A percentile compares a stretch with the other conserved stretches of the same genome.
These are phyloP conservation scores for Pogonomyrmex californicus DNA, from an alignment of 1,140 invertebrate species.

Conservation along the genomic window DNA sequence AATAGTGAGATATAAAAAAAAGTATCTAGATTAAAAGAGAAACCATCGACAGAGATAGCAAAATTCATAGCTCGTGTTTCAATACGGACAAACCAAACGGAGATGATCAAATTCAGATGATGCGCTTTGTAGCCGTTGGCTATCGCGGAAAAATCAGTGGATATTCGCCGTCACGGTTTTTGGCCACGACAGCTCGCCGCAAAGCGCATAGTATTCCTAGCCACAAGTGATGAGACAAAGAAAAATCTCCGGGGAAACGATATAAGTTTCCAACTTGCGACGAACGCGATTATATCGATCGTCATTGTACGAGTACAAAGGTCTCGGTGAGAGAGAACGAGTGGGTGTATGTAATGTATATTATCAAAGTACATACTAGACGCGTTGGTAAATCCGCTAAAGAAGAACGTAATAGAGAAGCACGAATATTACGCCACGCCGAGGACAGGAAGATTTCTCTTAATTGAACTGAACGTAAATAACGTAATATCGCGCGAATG, in stretches of 20 bases:
- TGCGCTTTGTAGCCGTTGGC: not conserved
- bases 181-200: not conserved
- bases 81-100: not conserved
- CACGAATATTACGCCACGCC: constrained; percentile 19
- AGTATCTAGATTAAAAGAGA: not conserved
- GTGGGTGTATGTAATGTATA: constrained; percentile 20
- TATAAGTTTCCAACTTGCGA: constrained; percentile 67
- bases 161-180: constrained; percentile 26
- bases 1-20: not conserved
- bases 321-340: constrained; percentile 2
- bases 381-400: constrained; percentile 56
- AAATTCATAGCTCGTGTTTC: not conserved
- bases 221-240: constrained; percentile 63
- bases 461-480: constrained; percentile 50
- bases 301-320: constrained; percentile 65
- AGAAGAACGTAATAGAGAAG: constrained; percentile 55
- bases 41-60: not conserved
- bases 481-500: constrained; percentile 29
- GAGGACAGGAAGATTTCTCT: constrained; percentile 13
- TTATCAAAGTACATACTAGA: constrained; percentile 49
- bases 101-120: constrained; percentile 22
- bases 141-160: constrained; percentile 20
- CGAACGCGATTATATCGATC: constrained; percentile 74
- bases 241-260: constrained; percentile 60
- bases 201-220: not conserved